A percentile compares a stretch with the other conserved stretches of the same genome.
phyloP scores from a whole-genome alignment of 2,113 vertebrate genomes.

The Oenanthe oenanthe region DNA sequence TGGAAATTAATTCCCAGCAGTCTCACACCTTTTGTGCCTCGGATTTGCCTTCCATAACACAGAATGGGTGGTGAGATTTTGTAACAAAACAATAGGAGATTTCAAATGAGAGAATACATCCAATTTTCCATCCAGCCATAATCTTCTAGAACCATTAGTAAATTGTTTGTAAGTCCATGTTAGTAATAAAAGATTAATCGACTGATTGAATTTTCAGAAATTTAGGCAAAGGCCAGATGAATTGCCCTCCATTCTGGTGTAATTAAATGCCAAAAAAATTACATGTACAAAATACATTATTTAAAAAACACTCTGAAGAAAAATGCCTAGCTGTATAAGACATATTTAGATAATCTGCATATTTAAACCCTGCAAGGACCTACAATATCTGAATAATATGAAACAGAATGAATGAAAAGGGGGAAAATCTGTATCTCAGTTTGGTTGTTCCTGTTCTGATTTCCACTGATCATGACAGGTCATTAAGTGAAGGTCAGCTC shows the following conservation, averaged over 20 bases:
- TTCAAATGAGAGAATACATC: neutral
- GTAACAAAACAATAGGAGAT: neutral
- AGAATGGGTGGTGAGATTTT: neutral
- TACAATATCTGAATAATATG: neutral
- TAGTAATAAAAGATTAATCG: neutral
- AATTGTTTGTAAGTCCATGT: neutral
- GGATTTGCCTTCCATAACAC: neutral
- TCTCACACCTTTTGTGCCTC: neutral
- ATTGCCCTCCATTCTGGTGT: neutral
- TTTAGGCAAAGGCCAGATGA: neutral
- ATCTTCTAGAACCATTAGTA: neutral
- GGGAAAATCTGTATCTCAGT: neutral
- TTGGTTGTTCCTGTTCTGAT: neutral
- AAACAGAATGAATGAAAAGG: neutral
- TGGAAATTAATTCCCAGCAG: slow-evolving; percentile 12
- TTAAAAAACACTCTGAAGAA: neutral
- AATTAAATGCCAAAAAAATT: neutral
- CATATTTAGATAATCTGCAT: neutral
- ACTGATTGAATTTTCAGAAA: neutral
- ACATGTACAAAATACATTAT: neutral
- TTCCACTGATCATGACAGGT: neutral
- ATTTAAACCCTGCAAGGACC: neutral
- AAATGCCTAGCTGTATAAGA: neutral
- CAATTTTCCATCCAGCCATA: neutral
- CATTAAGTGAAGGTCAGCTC: neutral